Conservation (phyloP, 92 coral and sea anemone genomes). For the Desmophyllum pertusum region DNA sequence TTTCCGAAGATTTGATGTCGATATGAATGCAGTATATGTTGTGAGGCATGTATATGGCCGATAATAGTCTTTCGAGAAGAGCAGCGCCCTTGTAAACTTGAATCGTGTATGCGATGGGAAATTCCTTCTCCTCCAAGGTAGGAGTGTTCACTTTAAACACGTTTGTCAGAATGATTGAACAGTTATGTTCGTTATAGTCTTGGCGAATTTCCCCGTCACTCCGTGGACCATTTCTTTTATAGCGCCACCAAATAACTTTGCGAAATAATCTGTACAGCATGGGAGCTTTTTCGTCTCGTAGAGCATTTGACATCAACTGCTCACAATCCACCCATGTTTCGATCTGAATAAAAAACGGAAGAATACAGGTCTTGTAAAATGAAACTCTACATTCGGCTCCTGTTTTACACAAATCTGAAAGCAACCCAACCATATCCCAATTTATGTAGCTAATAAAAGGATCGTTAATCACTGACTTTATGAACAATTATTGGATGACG, state of each 20-base stretch:
- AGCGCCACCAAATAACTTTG: neutral
- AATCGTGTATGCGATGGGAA: slow-evolving; percentile 61
- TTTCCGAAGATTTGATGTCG: slow-evolving; percentile 48
- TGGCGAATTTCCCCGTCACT: neutral
- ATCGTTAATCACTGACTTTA: too few species aligned
- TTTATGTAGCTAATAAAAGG: too few species aligned
- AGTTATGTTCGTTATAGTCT: neutral
- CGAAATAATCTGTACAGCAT: neutral
- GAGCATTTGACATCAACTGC: slow-evolving; percentile 1
- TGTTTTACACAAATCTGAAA: too few species aligned
- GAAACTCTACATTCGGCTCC: too few species aligned
- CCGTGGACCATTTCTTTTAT: neutral
- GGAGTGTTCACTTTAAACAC: neutral
- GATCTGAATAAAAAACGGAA: too few species aligned
- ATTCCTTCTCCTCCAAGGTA: slow-evolving; percentile 30
- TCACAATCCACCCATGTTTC: slow-evolving; percentile 13
- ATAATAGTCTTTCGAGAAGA: slow-evolving; percentile 62
- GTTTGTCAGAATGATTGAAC: neutral
- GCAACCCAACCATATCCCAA: too few species aligned
- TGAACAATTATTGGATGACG: too few species aligned
- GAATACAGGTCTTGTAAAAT: too few species aligned
- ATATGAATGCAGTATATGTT: slow-evolving; percentile 74
- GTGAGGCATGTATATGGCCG: slow-evolving; percentile 68
- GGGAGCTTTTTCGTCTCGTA: slow-evolving; percentile 6
- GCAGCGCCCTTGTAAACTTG: slow-evolving; percentile 56